Percentiles rank a stretch among this genome's conserved stretches.
Evolutionary conservation across 2,113 vertebrate species (phyloP).

Genomic region (Isurus oxyrinchus): DNA sequence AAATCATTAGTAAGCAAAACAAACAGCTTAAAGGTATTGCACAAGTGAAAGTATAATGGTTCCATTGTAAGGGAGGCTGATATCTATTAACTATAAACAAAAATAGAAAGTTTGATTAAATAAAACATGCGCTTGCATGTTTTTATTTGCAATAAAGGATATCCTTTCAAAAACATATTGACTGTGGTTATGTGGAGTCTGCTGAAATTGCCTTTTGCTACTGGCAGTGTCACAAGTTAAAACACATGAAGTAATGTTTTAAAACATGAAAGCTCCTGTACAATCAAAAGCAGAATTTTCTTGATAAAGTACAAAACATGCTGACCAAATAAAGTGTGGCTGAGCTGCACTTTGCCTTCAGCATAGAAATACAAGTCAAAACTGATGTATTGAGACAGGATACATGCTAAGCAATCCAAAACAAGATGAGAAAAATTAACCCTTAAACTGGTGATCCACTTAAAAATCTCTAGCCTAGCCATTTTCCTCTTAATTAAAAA

Average conservation of each 20-base stretch:
- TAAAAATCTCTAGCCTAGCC: neutral
- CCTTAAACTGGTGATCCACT: neutral
- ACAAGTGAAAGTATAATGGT: neutral
- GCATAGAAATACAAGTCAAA: neutral
- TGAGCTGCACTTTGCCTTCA: neutral
- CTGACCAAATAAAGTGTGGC: neutral
- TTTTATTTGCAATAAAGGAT: conserved; percentile 39
- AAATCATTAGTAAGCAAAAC: neutral
- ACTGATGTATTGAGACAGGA: neutral
- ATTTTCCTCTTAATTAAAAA: neutral
- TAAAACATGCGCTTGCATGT: neutral
- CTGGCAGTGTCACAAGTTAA: neutral
- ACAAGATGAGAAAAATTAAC: neutral
- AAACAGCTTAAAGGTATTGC: neutral
- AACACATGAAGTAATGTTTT: neutral
- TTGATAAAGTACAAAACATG: too few relatives aligned
- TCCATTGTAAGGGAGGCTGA: neutral
- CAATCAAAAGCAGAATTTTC: neutral
- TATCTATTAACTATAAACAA: neutral
- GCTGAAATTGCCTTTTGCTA: neutral
- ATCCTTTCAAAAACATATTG: conserved; percentile 38
- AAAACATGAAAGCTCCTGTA: too few relatives aligned
- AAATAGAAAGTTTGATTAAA: neutral
- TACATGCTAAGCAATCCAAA: neutral
- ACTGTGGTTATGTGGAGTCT: neutral